Conservation (phyloP, 2,797 vertebrate species). For the Alosa sapidissima region DNA sequence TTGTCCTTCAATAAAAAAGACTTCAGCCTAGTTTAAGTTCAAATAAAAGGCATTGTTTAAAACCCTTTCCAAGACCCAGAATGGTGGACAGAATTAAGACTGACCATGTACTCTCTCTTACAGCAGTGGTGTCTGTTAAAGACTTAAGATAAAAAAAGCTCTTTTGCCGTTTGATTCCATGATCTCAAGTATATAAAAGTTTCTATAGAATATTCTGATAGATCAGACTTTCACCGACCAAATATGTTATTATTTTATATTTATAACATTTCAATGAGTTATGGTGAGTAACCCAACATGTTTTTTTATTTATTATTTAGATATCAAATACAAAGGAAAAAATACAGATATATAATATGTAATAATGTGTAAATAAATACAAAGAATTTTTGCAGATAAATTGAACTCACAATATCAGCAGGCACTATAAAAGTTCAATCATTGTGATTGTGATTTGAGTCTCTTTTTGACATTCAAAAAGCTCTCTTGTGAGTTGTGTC, state of each 20-base stretch:
- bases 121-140: background rate
- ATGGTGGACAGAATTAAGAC: slow-evolving; percentile 5
- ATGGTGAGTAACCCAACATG: background rate
- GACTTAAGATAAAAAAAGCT: background rate
- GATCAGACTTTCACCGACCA: background rate
- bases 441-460: background rate
- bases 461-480: background rate
- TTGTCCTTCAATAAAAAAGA: slow-evolving; percentile 51
- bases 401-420: background rate
- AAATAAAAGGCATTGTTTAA: slow-evolving; percentile 42
- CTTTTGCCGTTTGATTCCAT: background rate
- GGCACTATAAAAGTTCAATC: background rate
- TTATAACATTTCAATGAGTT: background rate
- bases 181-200: background rate
- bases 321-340: background rate
- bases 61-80: slow-evolving; percentile 22
- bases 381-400: background rate
- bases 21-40: slow-evolving; percentile 40
- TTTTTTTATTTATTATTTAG: background rate
- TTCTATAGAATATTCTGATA: background rate
- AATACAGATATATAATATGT: background rate
- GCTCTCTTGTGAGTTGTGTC: background rate
- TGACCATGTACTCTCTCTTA: background rate
- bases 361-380: background rate
- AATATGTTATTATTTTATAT: background rate